phyloP scores from a whole-genome alignment of 2,113 vertebrate genomes.

The Connochaetes taurinus region DNA sequence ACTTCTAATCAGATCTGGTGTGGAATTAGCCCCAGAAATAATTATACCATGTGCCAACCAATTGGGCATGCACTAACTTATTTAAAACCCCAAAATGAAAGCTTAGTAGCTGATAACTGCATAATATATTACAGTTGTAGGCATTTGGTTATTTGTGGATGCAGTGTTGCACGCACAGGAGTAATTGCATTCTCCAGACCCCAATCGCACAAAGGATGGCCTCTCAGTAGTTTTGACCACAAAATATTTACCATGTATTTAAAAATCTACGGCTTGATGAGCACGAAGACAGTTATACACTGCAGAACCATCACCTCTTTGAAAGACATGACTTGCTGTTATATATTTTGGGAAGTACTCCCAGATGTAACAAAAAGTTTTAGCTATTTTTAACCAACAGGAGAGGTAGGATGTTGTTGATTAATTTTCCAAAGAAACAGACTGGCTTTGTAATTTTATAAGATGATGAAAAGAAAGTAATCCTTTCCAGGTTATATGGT shows the following conservation, averaged over 20 bases:
- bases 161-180: background rate
- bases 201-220: background rate
- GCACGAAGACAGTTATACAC: background rate
- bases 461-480: constrained; percentile 9
- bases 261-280: background rate
- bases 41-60: background rate
- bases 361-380: background rate
- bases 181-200: background rate
- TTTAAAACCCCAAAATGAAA: constrained; percentile 17
- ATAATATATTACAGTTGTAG: background rate
- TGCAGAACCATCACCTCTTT: background rate
- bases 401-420: constrained; percentile 10
- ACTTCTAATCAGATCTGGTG: background rate
- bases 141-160: background rate
- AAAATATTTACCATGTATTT: constrained; percentile 12
- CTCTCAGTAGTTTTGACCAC: background rate
- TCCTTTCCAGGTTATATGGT: constrained; percentile 35
- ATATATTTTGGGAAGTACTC: background rate
- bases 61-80: background rate
- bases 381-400: constrained; percentile 45
- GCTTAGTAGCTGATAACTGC: background rate
- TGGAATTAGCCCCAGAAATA: background rate
- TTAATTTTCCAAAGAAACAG: constrained; percentile 12
- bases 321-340: background rate
- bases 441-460: constrained; percentile 34